Evolutionary conservation across 1,140 invertebrate species (phyloP).

Genomic region (Oppia nitens): DNA sequence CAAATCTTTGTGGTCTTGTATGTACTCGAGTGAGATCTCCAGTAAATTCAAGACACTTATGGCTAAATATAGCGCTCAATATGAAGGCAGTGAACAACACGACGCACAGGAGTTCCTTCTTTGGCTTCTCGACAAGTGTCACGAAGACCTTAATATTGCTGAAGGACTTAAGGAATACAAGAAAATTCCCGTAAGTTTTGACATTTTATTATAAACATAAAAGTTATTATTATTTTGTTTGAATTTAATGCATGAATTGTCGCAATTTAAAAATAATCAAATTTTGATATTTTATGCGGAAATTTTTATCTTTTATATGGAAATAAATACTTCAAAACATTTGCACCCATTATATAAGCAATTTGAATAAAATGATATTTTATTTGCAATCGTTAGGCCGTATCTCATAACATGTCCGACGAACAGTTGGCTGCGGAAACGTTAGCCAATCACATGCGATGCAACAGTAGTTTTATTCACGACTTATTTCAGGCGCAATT

Average conservation of each 20-base stretch:
- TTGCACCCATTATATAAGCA: no score
- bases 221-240: no score
- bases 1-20: slow-evolving; percentile 81
- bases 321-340: no score
- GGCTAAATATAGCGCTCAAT: slow-evolving; percentile 73
- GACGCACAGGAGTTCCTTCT: slow-evolving; percentile 94
- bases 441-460: slow-evolving; percentile 65
- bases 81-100: slow-evolving; percentile 71
- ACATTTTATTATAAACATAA: no score
- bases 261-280: no score
- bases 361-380: no score
- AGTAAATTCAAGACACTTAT: slow-evolving; percentile 63
- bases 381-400: no score
- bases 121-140: slow-evolving; percentile 90
- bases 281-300: no score
- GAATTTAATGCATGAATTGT: no score
- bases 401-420: slow-evolving; percentile 54
- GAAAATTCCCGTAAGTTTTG: slow-evolving; percentile 17
- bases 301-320: no score
- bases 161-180: slow-evolving; percentile 83
- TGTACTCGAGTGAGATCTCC: slow-evolving; percentile 75
- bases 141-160: slow-evolving; percentile 87
- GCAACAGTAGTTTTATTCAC: slow-evolving; percentile 89
- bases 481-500: slow-evolving; percentile 54
- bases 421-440: slow-evolving; percentile 79